Percentiles rank a stretch among this genome's conserved stretches.
Conservation (phyloP, 2,888 invertebrate species). For the Drosophila maculinotata region DNA sequence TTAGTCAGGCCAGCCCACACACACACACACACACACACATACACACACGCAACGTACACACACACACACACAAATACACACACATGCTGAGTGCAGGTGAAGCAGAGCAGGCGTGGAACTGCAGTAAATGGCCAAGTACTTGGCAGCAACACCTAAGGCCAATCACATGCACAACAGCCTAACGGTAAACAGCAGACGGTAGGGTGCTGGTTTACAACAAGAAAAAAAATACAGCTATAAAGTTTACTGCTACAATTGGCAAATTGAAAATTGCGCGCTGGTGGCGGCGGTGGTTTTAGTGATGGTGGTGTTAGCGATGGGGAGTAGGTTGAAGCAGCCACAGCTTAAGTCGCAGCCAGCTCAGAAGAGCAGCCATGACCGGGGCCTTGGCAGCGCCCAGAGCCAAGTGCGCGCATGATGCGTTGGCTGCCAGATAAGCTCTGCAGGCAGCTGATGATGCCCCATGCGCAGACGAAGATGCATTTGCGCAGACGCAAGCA, state of each 20-base stretch:
- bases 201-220: conserved; percentile 12
- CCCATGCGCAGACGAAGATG: conserved; percentile 64
- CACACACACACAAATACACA: conserved; percentile 24
- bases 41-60: conserved; percentile 2
- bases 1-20: conserved; percentile 62
- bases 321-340: conserved; percentile 7
- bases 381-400: conserved; percentile 56
- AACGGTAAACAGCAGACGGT: conserved; percentile 56
- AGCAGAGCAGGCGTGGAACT: conserved; percentile 2
- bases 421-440: conserved; percentile 73
- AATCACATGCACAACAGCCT: conserved; percentile 70
- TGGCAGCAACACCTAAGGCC: conserved; percentile 71
- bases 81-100: conserved; percentile 4
- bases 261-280: conserved; percentile 80
- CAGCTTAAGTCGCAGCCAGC: conserved; percentile 21
- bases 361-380: conserved; percentile 35
- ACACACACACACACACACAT: conserved; percentile 28
- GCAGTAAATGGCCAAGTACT: conserved; percentile 53
- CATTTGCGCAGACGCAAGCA: conserved; percentile 55
- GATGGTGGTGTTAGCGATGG: neutral
- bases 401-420: conserved; percentile 61
- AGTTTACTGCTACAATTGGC: conserved; percentile 81
- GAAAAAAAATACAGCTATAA: conserved; percentile 65
- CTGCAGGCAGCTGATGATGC: conserved; percentile 15
- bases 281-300: conserved; percentile 36